Evolutionary conservation across 2,797 vertebrate species (phyloP), one percentile per base, ranked within the genome.

Genomic region (Hippopotamyrus pictus): DNA sequence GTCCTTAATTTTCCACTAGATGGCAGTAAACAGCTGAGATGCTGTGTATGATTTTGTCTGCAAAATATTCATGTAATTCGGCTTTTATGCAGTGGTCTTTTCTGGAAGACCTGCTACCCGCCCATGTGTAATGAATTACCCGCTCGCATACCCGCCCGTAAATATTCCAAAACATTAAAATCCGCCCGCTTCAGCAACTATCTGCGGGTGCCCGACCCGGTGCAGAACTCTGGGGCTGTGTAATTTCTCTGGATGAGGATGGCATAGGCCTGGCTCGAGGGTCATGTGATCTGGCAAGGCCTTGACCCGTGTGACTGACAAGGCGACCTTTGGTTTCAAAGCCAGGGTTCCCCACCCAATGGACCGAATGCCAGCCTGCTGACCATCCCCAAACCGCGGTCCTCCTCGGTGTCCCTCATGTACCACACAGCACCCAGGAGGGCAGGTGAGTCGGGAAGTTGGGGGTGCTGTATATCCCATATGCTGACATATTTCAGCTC

Each of bases 341-440:
- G 98, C 94, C 97, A 97, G 95, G 97, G 96, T 92, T 94, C 92
- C 93, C 96, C 97, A 92, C 94, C 97, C 89, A 99, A 98, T 69
- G 97, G 97, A 19, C 97, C 98, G 76, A 97, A 95, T 93, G 95
- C 96, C 93, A 98, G 96, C 94, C 93, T 98, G 92, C 95, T 97
- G 93, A 97, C 97, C 92, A 95, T 97, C 93, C 97, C 98, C 88
- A 99, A 99, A 93, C 98, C 97, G 94, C 98, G 98, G 91, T 99
- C 98, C 14, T 98, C 98, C 17, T 99, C 98, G 54, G 91, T 99
- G 62, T 97, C 98, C 0, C 92, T 98, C 90, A 94, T 96, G 89
- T 98, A 98, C 87, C 97, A 98, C 62, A 54, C 95, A 46, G 94
- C 95, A 90, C 89, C 97, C 92, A 95, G 97, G 90, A 96, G 97